A percentile compares a stretch with the other conserved stretches of the same genome.
Evolutionary conservation across 1,140 invertebrate species (phyloP).

Genomic region (Ectropis grisescens): DNA sequence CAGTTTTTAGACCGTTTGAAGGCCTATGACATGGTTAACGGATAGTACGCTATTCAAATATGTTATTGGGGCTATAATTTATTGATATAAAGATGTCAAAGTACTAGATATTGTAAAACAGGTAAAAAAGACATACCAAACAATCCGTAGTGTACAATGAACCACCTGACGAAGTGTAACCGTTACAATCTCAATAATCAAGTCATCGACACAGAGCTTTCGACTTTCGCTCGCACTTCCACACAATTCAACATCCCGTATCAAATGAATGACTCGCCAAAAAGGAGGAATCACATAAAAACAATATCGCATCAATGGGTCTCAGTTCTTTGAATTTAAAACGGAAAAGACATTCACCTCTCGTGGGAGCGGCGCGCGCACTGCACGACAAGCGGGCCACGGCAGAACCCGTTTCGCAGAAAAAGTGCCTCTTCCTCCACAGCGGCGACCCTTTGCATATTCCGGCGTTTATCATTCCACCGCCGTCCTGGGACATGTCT

Average conservation of each 20-base stretch:
- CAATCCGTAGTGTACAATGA: conserved; percentile 26
- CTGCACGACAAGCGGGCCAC: conserved; percentile 34
- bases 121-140: conserved; percentile 42
- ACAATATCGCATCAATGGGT: conserved; percentile 14
- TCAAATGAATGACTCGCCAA: too few relatives aligned
- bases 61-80: too few relatives aligned
- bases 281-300: too few relatives aligned
- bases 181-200: conserved; percentile 30
- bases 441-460: too few relatives aligned
- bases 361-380: conserved; percentile 43
- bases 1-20: too few relatives aligned
- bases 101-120: too few relatives aligned
- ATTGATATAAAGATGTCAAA: too few relatives aligned
- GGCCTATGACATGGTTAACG: too few relatives aligned
- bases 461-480: conserved; percentile 49
- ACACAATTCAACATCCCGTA: too few relatives aligned
- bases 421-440: conserved; percentile 50
- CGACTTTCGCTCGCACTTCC: too few relatives aligned
- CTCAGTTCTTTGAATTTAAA: conserved; percentile 10
- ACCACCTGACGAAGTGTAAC: too few relatives aligned
- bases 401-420: conserved; percentile 56
- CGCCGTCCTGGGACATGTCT: conserved; percentile 28
- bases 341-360: conserved; percentile 58
- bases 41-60: too few relatives aligned
- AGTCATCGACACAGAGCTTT: conserved; percentile 20